Evolutionary conservation across 2,113 vertebrate species (phyloP), one percentile per base, ranked within the genome.

Genomic region (Blennius ocellaris): DNA sequence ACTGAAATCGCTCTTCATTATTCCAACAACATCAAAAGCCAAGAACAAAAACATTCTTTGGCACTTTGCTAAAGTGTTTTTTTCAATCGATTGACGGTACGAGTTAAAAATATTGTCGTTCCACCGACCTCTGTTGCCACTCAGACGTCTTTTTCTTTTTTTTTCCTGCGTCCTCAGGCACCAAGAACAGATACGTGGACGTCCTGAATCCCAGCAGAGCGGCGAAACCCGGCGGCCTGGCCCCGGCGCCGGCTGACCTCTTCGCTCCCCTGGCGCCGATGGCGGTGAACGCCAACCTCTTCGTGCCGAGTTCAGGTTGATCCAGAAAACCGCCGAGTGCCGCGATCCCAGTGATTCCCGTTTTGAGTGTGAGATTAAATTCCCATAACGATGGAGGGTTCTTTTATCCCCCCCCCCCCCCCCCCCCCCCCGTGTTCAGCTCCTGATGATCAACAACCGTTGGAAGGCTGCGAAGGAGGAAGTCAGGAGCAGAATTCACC

Each of bases 181-280:
- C 92, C 6, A 94, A 92, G 90, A 94, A 92, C 6, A 95, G 96
- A 71, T 99, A 99, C 0, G 98, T 99, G 68, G 98, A 99, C 4
- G 90, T 99, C 47, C 58, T 99, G 63, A 99, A 99, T 80, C 97
- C 96, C 0, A 90, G 92, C 5, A 92, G 95, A 68, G 78, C 90
- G 2, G 14, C 91, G 53, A 95, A 93, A 76, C 78, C 94, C 0
- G 81, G 85, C 0, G 90, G 92, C 7, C 82, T 92, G 1, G 88
- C 92, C 5, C 95, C 94, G 0, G 94, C 96, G 5, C 98, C 97
- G 0, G 93, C 94, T 0, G 96, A 98, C 56, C 87, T 99, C 0
- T 98, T 99, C 62, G 96, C 97, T n/a, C 97, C 97, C 0, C 87
- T 99, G 47, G 97, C 97, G 14, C 97, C 97, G 0, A 96, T 99